These are phyloP conservation scores for Quiscalus mexicanus DNA, from an alignment of 2,113 vertebrate species.

Conservation along the genomic window DNA sequence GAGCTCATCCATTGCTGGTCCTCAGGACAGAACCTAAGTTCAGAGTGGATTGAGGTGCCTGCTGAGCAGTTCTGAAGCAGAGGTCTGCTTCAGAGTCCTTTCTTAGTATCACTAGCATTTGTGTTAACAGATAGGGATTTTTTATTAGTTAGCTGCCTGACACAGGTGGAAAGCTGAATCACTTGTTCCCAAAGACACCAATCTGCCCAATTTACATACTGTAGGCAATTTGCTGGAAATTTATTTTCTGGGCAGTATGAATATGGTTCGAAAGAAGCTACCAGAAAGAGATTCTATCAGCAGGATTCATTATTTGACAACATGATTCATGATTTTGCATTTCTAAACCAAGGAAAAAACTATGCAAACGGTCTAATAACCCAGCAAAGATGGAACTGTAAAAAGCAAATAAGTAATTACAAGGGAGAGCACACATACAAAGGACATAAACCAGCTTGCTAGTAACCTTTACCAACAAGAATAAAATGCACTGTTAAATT, in stretches of 20 bases:
- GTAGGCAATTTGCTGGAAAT: background rate
- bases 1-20: background rate
- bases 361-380: background rate
- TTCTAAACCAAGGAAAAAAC: background rate
- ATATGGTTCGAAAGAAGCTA: background rate
- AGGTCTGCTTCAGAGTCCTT: background rate
- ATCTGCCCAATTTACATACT: background rate
- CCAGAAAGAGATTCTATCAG: background rate
- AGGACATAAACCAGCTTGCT: background rate
- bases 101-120: background rate
- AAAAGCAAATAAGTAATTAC: background rate
- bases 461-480: background rate
- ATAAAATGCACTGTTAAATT: constrained; percentile 16
- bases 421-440: background rate
- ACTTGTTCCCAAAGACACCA: background rate
- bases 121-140: background rate
- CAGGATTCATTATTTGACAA: background rate
- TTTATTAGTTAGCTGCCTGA: background rate
- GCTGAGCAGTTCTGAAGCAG: background rate
- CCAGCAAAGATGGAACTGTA: background rate
- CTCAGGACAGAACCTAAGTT: background rate
- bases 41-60: background rate
- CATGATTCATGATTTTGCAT: background rate
- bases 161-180: background rate
- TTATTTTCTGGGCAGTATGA: background rate